Evolutionary conservation across 2,113 vertebrate species (phyloP).

Genomic region (Tetrax tetrax): DNA sequence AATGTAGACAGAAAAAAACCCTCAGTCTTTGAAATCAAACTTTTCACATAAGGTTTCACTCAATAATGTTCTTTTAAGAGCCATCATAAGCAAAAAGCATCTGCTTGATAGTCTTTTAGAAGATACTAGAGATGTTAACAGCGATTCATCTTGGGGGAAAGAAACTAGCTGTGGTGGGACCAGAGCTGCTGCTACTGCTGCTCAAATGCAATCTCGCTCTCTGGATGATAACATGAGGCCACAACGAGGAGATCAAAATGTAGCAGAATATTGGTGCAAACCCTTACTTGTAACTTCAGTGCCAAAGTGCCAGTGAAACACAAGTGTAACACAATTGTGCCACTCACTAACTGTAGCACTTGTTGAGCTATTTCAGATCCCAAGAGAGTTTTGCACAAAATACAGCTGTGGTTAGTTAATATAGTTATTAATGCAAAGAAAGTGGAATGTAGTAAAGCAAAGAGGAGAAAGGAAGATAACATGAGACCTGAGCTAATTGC

Average conservation of each 20-base stretch:
- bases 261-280: background rate
- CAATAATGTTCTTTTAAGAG: fast-evolving
- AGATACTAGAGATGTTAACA: background rate
- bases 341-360: background rate
- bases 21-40: background rate
- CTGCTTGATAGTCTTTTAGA: background rate
- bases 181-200: background rate
- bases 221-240: background rate
- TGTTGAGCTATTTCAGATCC: background rate
- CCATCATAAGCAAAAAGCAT: background rate
- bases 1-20: background rate
- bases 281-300: background rate
- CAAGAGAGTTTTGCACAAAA: background rate
- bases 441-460: background rate
- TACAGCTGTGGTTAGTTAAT: background rate
- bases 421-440: background rate
- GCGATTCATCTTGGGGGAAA: background rate
- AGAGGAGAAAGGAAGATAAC: background rate
- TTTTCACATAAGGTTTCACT: background rate
- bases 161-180: background rate
- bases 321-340: background rate
- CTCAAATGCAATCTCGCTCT: background rate
- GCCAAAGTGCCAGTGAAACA: background rate
- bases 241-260: background rate
- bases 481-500: background rate